Percentiles rank a stretch among this genome's conserved stretches.
phyloP scores from a whole-genome alignment of 2,888 invertebrate species.

The Drosophila ezoana region DNA sequence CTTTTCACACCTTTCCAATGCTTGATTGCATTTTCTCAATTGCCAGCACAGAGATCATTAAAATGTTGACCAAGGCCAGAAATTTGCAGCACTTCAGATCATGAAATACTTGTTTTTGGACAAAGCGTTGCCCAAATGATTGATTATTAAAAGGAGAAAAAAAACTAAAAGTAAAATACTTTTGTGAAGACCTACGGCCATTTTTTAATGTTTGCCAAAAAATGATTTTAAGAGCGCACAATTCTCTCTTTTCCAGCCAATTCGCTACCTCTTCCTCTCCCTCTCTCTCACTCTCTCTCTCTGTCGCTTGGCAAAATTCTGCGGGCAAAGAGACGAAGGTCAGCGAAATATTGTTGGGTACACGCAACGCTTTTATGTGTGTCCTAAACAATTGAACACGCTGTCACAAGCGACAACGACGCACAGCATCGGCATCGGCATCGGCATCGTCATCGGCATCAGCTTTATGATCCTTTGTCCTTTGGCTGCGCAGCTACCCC shows the following conservation, averaged over 20 bases:
- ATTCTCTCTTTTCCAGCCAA: constrained; percentile 14
- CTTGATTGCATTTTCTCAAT: background rate
- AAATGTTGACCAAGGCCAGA: constrained; percentile 16
- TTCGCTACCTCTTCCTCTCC: background rate
- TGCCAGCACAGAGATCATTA: constrained; percentile 39
- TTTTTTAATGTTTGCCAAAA: constrained; percentile 23
- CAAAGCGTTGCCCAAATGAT: constrained; percentile 20
- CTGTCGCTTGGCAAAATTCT: constrained; percentile 37
- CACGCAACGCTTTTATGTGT: constrained; percentile 48
- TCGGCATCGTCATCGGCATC: constrained; percentile 28
- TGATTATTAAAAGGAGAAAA: constrained; percentile 32
- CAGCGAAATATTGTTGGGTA: constrained; percentile 53
- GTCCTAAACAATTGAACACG: constrained; percentile 61
- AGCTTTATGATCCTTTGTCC: constrained; percentile 56
- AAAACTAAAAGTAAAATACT: no score
- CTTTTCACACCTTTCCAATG: background rate
- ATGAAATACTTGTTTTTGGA: constrained; percentile 2
- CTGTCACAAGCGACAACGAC: constrained; percentile 48
- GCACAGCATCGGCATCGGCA: constrained; percentile 28
- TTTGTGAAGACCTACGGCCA: no score
- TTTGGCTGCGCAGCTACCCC: constrained; percentile 61
- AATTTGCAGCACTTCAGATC: background rate
- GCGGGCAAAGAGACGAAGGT: constrained; percentile 61
- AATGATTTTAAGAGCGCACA: constrained; percentile 55
- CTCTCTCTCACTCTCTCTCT: background rate